Conservation (phyloP, 2,113 vertebrate species). For the Ceyx melanurus region DNA sequence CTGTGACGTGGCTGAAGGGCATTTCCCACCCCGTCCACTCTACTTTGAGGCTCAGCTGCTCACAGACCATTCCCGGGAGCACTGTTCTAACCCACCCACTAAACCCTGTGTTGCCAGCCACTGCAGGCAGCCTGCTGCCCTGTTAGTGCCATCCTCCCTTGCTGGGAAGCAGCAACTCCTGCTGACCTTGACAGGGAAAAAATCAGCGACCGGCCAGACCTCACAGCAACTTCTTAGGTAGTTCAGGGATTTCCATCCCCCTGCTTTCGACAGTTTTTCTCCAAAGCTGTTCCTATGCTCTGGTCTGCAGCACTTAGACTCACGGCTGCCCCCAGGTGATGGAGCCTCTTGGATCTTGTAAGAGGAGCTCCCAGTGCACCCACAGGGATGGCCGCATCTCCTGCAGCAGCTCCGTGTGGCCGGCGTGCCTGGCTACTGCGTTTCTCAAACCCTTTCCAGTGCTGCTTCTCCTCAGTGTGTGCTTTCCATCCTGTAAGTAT, state of each 20-base stretch:
- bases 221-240: neutral
- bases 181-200: neutral
- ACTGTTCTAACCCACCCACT: fast-evolving
- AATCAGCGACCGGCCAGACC: neutral
- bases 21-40: neutral
- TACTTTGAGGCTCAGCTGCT: neutral
- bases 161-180: neutral
- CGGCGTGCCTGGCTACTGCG: neutral
- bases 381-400: neutral
- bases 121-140: neutral
- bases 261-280: neutral
- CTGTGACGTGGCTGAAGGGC: neutral
- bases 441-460: neutral
- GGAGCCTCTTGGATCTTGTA: neutral
- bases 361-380: neutral
- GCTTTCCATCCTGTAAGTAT: neutral
- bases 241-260: fast-evolving
- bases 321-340: neutral
- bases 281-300: neutral
- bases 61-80: neutral
- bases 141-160: neutral
- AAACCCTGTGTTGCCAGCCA: neutral
- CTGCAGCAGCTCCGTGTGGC: fast-evolving
- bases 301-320: neutral
- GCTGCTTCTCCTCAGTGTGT: fast-evolving